Evolutionary conservation across 2,113 vertebrate genomes (phyloP), one percentile per base, ranked within the genome.

Genomic region (Halcyon senegalensis): DNA sequence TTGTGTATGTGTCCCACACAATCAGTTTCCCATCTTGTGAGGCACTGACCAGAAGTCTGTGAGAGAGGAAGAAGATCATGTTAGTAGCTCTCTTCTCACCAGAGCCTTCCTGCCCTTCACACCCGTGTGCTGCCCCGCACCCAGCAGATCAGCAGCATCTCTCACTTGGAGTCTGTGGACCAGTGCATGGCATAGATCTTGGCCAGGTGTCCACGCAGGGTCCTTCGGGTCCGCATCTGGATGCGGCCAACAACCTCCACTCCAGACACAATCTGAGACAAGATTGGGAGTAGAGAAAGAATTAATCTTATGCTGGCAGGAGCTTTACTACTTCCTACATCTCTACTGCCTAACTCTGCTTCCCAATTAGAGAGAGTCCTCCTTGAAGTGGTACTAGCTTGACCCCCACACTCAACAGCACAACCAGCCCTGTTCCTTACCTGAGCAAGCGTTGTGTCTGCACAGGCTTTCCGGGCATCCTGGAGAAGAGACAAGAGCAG

Each of bases 171-270:
- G 93, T 99, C 99, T 0, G 99, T 98, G 87, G 97, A 97, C 99
- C 99, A 99, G 98, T 99, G 99, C 99, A 99, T 99, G 58, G 99
- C 99, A 1, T 99, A 99, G 98, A 99, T 99, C 98, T 99, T 99
- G 95, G 99, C 99, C 95, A 99, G 98, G 95, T 99, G 99, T 77
- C 99, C 99, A 91, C 99, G 98, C 69, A 99, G 94, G 1, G 99
- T 99, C 95, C 99, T 98, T 87, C 99, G 98, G 53, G 99, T 99
- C 88, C 99, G 98, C 98, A 99, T 94, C 97, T 99, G 99, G 63
- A 99, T 98, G 30, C 99, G 98, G 13, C 98, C 98, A 44, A 99
- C 98, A 7, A 98, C 98, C 20, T 98, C 97, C 55, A 99, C 80
- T 64, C 98, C 97, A 6, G 98, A 98, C 46, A 96, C 98, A 19